Conservation (phyloP, 1,140 invertebrate species). For the Drosophila elegans region DNA sequence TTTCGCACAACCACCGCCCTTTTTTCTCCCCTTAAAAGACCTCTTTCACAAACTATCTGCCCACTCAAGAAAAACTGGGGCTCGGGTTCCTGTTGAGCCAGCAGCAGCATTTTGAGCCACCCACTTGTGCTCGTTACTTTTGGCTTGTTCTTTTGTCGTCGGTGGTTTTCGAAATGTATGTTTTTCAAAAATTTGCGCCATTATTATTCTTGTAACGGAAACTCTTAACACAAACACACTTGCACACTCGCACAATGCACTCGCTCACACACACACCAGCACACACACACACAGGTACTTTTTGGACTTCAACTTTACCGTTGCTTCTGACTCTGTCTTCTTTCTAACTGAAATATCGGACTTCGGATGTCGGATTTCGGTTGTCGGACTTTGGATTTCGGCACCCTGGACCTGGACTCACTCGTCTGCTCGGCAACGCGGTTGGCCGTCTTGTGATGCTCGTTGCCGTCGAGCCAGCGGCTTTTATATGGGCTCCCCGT, state of each 20-base stretch:
- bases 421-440: conserved; percentile 73
- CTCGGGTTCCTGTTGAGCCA: conserved; percentile 55
- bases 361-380: neutral
- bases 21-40: neutral
- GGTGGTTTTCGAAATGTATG: conserved; percentile 68
- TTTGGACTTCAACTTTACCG: conserved; percentile 64
- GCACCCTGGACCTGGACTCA: conserved; percentile 28
- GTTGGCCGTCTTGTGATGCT: conserved; percentile 75
- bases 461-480: conserved; percentile 47
- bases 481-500: conserved; percentile 63
- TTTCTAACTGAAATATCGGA: conserved; percentile 3
- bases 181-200: conserved; percentile 61
- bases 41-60: conserved; percentile 50
- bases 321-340: conserved; percentile 33
- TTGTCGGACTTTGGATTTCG: neutral
- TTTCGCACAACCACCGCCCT: neutral
- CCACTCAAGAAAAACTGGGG: conserved; percentile 53
- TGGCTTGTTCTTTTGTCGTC: conserved; percentile 69
- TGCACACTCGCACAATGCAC: conserved; percentile 12
- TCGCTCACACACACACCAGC: conserved; percentile 10
- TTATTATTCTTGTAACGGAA: conserved; percentile 70
- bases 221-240: conserved; percentile 67
- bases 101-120: conserved; percentile 5
- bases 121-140: conserved; percentile 70
- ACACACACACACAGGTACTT: neutral